These are phyloP conservation scores for Anoplolepis gracilipes DNA, from an alignment of 1,140 invertebrate genomes.

Conservation along the genomic window DNA sequence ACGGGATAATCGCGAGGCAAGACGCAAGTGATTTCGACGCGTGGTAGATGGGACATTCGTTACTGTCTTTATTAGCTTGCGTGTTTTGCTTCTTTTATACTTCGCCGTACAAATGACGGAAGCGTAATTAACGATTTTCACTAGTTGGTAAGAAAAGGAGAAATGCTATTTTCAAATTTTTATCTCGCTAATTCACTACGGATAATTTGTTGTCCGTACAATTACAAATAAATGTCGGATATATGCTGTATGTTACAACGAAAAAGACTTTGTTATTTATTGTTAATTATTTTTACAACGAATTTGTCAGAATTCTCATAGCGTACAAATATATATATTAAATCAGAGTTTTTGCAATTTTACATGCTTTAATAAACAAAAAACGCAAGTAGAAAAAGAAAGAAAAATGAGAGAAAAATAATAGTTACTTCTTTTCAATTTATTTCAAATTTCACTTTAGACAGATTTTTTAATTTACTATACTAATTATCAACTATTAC, in stretches of 20 bases:
- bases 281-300: background rate
- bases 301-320: background rate
- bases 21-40: constrained; percentile 59
- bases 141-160: background rate
- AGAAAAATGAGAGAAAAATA: no score
- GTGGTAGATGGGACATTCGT: constrained; percentile 48
- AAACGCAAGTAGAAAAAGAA: no score
- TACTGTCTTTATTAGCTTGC: constrained; percentile 47
- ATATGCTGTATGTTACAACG: no score
- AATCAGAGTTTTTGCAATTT: background rate
- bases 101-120: constrained; percentile 3
- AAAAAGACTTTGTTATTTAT: background rate
- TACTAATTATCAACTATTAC: background rate
- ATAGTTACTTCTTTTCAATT: background rate
- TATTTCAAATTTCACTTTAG: background rate
- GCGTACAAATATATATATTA: background rate
- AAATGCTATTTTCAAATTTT: constrained; percentile 17
- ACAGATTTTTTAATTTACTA: background rate
- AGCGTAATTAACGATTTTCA: constrained; percentile 45
- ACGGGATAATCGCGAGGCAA: constrained; percentile 56
- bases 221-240: constrained; percentile 1
- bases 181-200: background rate
- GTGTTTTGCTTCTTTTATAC: constrained; percentile 25
- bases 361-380: background rate
- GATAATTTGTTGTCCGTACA: background rate